Conservation (phyloP, 1,140 invertebrate genomes). For the Mizuhopecten yessoensis region DNA sequence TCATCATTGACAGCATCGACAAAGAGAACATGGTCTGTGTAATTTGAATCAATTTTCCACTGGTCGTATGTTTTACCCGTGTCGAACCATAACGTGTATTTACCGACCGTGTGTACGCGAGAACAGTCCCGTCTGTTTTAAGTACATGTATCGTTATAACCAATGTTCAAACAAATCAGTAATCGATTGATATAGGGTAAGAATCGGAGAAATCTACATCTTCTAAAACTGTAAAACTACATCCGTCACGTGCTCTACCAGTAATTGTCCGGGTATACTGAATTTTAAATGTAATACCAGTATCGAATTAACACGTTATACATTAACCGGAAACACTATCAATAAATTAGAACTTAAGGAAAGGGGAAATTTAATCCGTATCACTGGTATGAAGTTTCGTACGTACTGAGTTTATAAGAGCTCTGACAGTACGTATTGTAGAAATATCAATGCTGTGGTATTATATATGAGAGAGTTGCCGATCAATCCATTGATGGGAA, state of each 20-base stretch:
- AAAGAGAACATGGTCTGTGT: constrained; percentile 16
- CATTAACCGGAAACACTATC: constrained; percentile 24
- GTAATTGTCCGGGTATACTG: not conserved
- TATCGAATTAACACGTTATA: not conserved
- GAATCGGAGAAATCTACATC: not conserved
- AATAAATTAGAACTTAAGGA: constrained; percentile 7
- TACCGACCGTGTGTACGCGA: not conserved
- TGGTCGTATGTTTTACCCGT: constrained; percentile 11
- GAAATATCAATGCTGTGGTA: not conserved
- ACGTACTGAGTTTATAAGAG: not conserved
- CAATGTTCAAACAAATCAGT: not conserved
- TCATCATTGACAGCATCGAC: not conserved
- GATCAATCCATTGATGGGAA: not conserved
- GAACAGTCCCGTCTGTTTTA: not conserved
- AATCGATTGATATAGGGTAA: not conserved
- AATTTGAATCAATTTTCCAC: constrained; percentile 28
- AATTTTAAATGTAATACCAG: constrained; percentile 40
- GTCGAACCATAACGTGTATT: not conserved
- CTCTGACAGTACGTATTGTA: not conserved
- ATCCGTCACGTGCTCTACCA: not conserved
- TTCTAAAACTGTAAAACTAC: not conserved
- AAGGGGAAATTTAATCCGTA: not conserved
- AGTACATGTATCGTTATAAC: not conserved
- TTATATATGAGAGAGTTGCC: not conserved
- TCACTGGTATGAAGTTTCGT: not conserved